Conservation (phyloP, 2,113 vertebrate species). For the Paramisgurnus dabryanus region DNA sequence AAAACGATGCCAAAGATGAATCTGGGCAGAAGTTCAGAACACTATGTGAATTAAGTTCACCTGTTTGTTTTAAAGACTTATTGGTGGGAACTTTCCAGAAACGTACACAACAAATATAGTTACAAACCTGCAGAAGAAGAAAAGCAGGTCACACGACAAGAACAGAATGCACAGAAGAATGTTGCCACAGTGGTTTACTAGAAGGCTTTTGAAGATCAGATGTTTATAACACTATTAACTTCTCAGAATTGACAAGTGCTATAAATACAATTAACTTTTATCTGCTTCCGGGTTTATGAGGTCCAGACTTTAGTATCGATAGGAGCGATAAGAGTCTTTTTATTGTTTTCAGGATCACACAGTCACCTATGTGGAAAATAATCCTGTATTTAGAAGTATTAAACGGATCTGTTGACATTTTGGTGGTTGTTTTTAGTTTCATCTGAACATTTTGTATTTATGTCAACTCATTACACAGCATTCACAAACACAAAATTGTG, state of each 20-base stretch:
- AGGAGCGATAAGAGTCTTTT: neutral
- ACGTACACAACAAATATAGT: neutral
- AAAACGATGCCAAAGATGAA: slow-evolving; percentile 6
- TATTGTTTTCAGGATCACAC: neutral
- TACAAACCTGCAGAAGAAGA: neutral
- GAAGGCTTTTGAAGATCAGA: slow-evolving; percentile 5
- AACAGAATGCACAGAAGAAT: too few relatives aligned
- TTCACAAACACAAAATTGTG: too few relatives aligned
- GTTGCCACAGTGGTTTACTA: neutral
- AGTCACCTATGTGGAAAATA: too few relatives aligned
- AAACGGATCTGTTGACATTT: too few relatives aligned
- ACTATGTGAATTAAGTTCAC: neutral
- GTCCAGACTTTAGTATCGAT: neutral
- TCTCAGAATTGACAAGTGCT: neutral
- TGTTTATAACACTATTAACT: slow-evolving; percentile 19
- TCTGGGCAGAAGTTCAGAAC: neutral
- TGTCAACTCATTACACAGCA: too few relatives aligned
- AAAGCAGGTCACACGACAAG: neutral
- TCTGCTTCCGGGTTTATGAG: neutral
- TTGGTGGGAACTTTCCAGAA: neutral
- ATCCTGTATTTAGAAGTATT: too few relatives aligned
- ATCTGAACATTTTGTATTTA: neutral
- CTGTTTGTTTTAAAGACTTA: slow-evolving; percentile 1
- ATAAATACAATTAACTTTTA: neutral
- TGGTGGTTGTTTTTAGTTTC: neutral